These are phyloP conservation scores for Macroteleia sp. DNA, from an alignment of 2,888 invertebrate genomes.

Conservation along the genomic window DNA sequence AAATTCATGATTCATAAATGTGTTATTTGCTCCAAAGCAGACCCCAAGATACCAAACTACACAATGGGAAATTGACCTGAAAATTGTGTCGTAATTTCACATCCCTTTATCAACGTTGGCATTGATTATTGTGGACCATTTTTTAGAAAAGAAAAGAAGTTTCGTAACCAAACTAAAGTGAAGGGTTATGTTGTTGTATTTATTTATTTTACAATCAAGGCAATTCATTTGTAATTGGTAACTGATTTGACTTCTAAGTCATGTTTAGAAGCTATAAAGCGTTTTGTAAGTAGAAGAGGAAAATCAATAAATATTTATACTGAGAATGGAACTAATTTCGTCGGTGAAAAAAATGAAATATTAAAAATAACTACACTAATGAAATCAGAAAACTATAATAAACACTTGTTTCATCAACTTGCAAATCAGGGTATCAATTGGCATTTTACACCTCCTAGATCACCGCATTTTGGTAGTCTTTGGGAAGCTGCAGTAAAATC, in stretches of 20 bases:
- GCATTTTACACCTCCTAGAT: background rate
- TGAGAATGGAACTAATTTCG: conserved; percentile 76
- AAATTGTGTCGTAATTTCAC: too few relatives aligned
- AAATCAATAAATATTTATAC: conserved; percentile 66
- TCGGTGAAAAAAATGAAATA: conserved; percentile 71
- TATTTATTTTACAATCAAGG: too few relatives aligned
- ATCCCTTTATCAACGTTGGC: too few relatives aligned
- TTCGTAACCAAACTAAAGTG: too few relatives aligned
- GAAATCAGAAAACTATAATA: background rate
- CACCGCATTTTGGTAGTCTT: background rate
- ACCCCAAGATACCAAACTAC: too few relatives aligned
- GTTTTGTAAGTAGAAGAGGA: conserved; percentile 75
- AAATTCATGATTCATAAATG: too few relatives aligned
- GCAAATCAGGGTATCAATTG: conserved; percentile 6
- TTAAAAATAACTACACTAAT: conserved; percentile 30
- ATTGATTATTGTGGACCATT: too few relatives aligned
- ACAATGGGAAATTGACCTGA: too few relatives aligned
- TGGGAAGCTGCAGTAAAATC: background rate
- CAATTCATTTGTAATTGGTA: conserved; percentile 74
- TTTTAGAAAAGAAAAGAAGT: too few relatives aligned
- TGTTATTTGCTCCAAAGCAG: too few relatives aligned
- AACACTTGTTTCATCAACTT: background rate
- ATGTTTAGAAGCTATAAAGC: conserved; percentile 72
- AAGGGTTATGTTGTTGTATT: too few relatives aligned
- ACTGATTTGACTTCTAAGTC: conserved; percentile 69